Base-by-base conservation (phyloP, 2,797 vertebrate species). In the Florisuga fusca region DNA sequence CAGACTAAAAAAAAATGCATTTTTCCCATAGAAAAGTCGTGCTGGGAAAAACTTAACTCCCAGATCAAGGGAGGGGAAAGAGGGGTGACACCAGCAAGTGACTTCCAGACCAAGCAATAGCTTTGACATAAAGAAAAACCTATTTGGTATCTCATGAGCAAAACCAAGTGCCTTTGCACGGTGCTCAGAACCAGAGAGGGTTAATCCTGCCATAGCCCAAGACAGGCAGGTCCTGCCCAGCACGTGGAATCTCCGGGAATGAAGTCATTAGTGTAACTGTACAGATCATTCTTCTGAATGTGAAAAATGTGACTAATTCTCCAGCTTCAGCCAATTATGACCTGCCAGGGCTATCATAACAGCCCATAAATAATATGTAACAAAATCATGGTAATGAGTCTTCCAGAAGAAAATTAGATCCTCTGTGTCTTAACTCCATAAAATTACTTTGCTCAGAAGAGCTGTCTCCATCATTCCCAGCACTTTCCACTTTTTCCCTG, bases 291-390 rank as follows among this genome's bases (percentile, higher is more conserved):
- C 95, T 90, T 95, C 91, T 67, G 64, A 95, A 95, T 79, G 88
- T 94, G 95, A 96, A 93, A 78, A 96, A 95, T 90, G 80, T 95
- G 93, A 95, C 92, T 96, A 95, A 94, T 96, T 94, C 90, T 94
- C 84, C 9, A 2, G 92, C 72, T 86, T 94, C 86, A 94, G 93
- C 92, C 90, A 96, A 93, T 93, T 92, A 88, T 76, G 93, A 86
- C 88, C 94, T 93, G 89, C 77, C 94, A 94, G 85, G 92, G 73
- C 91, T 92, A 94, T 96, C 95, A 94, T 92, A 96, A 95, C 92
- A 97, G 94, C 82, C 83, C 92, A 94, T 96, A 93, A 93, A 96
- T 96, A 96, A 92, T 12, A 33, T 66, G 89, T 95, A 84, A 96
- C 73, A 93, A 93, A 92, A 95, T 94, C 94, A 92, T 21, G 71